phyloP scores from a whole-genome alignment of 2,888 invertebrate genomes.

The Callosobruchus maculatus region DNA sequence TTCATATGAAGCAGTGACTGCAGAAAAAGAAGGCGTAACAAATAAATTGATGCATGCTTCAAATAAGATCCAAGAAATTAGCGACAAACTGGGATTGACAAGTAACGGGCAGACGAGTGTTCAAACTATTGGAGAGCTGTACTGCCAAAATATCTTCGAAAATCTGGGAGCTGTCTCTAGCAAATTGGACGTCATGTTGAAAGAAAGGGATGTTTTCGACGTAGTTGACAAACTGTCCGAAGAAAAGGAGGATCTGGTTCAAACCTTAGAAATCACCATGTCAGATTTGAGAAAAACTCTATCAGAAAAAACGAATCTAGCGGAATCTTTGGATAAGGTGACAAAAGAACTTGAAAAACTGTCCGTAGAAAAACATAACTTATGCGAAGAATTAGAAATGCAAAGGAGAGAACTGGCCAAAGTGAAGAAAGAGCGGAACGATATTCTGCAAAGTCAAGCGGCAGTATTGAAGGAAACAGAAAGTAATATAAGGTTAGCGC shows the following conservation, averaged over 20 bases:
- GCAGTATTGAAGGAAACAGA: constrained; percentile 37
- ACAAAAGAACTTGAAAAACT: constrained; percentile 10
- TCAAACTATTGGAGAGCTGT: not conserved
- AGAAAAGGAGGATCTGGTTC: constrained; percentile 18
- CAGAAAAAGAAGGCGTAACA: not conserved
- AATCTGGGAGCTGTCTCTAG: not conserved
- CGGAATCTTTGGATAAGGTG: constrained; percentile 8
- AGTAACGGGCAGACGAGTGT: not conserved
- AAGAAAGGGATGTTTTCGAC: constrained; percentile 16
- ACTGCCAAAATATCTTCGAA: not conserved
- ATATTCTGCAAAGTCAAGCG: constrained; percentile 32
- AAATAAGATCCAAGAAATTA: not conserved
- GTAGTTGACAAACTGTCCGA: constrained; percentile 20
- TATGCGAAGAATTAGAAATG: constrained; percentile 17
- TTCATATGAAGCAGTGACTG: not conserved
- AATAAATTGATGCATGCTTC: not conserved
- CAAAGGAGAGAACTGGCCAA: constrained; percentile 29
- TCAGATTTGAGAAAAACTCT: constrained; percentile 12
- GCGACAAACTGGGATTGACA: not conserved
- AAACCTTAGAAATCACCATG: constrained; percentile 8
- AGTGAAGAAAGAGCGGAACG: constrained; percentile 31
- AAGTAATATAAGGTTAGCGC: constrained; percentile 30
- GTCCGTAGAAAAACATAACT: constrained; percentile 19
- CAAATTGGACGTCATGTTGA: not conserved
- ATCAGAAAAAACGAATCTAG: not conserved